Evolutionary conservation across 2,888 invertebrate species (phyloP).

Genomic region (Cryptophagus acutangulus): DNA sequence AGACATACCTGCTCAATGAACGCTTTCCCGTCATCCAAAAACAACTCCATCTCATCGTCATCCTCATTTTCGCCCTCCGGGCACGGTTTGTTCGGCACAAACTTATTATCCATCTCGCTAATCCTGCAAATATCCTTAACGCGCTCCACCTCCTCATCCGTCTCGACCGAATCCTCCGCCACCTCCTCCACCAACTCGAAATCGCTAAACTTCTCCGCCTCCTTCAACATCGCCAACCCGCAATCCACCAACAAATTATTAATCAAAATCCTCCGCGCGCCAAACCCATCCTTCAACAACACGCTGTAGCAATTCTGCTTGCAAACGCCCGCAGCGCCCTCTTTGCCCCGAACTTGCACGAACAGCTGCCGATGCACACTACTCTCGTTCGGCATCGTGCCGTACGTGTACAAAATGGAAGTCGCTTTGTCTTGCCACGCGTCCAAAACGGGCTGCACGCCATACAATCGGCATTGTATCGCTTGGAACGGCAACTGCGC

Average conservation of each 20-base stretch:
- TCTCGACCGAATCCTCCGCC: slow-evolving; percentile 2
- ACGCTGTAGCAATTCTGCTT: slow-evolving; percentile 53
- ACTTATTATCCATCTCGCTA: too few species aligned
- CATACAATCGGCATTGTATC: slow-evolving; percentile 58
- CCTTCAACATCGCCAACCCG: slow-evolving; percentile 46
- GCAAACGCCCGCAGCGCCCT: slow-evolving; percentile 44
- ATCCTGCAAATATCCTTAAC: slow-evolving; percentile 14
- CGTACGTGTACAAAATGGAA: slow-evolving; percentile 51
- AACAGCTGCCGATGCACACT: slow-evolving; percentile 41
- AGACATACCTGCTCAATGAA: too few species aligned
- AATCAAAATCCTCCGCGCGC: slow-evolving; percentile 46
- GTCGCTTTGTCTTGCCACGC: slow-evolving; percentile 53
- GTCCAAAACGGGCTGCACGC: slow-evolving; percentile 49
- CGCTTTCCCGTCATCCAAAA: background rate
- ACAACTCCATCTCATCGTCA: slow-evolving; percentile 1
- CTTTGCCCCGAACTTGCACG: slow-evolving; percentile 45
- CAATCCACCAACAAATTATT: slow-evolving; percentile 51
- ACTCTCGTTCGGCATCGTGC: slow-evolving; percentile 44
- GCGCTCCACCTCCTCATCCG: slow-evolving; percentile 4
- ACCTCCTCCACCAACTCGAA: slow-evolving; percentile 22
- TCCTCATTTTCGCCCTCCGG: slow-evolving; percentile 10
- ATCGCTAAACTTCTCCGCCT: slow-evolving; percentile 17
- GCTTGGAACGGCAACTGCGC: slow-evolving; percentile 57
- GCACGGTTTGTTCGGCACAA: too few species aligned
- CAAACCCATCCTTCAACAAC: slow-evolving; percentile 50